A percentile compares a stretch with the other conserved stretches of the same genome.
phyloP scores from a whole-genome alignment of 2,113 vertebrate species.

The Charina bottae region DNA sequence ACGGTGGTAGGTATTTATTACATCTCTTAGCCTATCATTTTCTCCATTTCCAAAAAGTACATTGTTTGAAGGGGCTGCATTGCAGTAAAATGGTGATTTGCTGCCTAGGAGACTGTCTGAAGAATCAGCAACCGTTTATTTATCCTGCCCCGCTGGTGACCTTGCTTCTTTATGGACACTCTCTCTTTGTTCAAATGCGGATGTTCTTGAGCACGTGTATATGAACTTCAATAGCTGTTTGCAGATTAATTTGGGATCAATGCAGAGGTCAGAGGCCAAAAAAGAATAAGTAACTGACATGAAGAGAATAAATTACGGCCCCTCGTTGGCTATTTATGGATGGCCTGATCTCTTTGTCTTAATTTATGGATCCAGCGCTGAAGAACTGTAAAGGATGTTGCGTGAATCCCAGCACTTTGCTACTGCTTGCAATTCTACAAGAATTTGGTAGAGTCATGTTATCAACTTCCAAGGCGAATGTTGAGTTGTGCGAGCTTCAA shows the following conservation, averaged over 20 bases:
- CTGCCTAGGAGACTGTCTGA: not conserved
- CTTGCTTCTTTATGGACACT: not conserved
- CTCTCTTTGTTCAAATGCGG: not conserved
- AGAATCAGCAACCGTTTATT: constrained; percentile 8
- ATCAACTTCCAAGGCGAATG: too few species aligned
- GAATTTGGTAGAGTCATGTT: not conserved
- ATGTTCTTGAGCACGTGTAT: accelerated
- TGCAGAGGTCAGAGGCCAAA: not conserved
- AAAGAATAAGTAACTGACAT: accelerated
- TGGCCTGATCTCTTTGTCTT: not conserved
- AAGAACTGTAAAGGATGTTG: not conserved
- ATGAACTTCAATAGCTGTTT: not conserved
- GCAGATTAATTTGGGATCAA: constrained; percentile 20
- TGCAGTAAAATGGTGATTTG: not conserved
- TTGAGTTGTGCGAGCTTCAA: not conserved
- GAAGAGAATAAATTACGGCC: accelerated
- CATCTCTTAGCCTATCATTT: not conserved
- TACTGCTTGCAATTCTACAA: not conserved
- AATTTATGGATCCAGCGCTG: not conserved
- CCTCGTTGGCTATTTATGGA: not conserved
- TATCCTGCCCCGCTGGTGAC: not conserved
- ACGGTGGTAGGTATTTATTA: constrained; percentile 12
- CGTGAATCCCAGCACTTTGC: too few species aligned
- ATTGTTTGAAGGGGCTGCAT: constrained; percentile 18
- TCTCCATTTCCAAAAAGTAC: not conserved